phyloP scores from a whole-genome alignment of 2,113 vertebrate species.

The Tauraco erythrolophus region DNA sequence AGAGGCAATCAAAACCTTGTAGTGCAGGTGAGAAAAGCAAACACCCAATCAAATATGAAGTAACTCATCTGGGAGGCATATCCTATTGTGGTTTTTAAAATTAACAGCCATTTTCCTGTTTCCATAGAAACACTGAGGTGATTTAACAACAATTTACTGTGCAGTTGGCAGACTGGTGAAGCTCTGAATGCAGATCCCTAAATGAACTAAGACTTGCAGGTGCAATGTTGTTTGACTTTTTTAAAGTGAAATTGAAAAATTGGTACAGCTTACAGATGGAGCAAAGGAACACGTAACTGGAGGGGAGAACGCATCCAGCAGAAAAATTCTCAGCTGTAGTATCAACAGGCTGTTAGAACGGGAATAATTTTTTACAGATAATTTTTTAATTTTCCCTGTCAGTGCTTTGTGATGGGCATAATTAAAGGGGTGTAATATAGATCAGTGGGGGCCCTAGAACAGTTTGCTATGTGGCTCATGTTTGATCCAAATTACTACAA shows the following conservation, averaged over 20 bases:
- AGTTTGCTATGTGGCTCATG: background rate
- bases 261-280: background rate
- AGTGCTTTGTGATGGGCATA: background rate
- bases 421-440: background rate
- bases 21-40: background rate
- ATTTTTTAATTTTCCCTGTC: background rate
- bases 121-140: background rate
- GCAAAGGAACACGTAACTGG: accelerated
- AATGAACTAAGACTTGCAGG: background rate
- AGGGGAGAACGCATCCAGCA: background rate
- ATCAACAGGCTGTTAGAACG: background rate
- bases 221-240: background rate
- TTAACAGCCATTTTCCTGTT: constrained; percentile 27
- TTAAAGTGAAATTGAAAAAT: background rate
- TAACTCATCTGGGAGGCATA: background rate
- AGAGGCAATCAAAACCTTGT: background rate
- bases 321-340: background rate
- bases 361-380: background rate
- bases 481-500: background rate
- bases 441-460: background rate
- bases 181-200: background rate
- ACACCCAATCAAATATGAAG: background rate
- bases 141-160: constrained; percentile 4
- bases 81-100: background rate
- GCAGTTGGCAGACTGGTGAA: background rate